Base-by-base conservation (phyloP, 2,113 vertebrate species). In the Actenoides lindsayi region DNA sequence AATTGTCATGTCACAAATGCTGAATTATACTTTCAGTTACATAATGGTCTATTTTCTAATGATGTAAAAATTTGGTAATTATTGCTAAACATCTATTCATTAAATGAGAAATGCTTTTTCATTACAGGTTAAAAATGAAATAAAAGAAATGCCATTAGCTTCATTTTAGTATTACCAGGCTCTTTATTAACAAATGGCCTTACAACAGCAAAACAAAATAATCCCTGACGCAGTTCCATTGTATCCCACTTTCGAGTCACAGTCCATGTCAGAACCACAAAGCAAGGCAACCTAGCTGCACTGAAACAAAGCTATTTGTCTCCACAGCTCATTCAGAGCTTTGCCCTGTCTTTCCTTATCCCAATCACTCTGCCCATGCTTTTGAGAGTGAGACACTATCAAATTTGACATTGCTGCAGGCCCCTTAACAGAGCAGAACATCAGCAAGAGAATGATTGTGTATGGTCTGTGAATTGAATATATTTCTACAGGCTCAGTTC, bases 381-480 rank as follows among this genome's bases (percentile, higher is more conserved):
- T 94, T 87, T 63, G 79, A 80, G 59, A 95, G 59, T 80, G 63
- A 76, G 94, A 87, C 74, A 57, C 73, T 90, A 94, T 94, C 80
- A 90, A 88, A 93, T 95, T 35, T 91, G 85, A 96, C 87, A 87
- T 89, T 91, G 93, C 93, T 96, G 42, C 82, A 73, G 89, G 90
- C 56, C 50, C 25, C 50, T 74, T 90, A 90, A 87, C 77, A 90
- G 92, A 96, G 87, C 48, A 87, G 88, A 94, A 94, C 50, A 95
- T 92, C 87, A 95, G 74, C 69, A 82, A 89, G 67, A 75, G 92
- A 83, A 94, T 79, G 44, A 92, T 85, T 94, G 86, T 83, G 54
- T 86, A 64, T 2, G 5, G 44, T 90, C 46, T 89, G n/a, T 6
- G 7, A 78, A 82, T 79, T 87, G 76, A 95, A 93, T 91, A 76